phyloP scores from a whole-genome alignment of 2,888 invertebrate species.

The Sphaerophoria taeniata region DNA sequence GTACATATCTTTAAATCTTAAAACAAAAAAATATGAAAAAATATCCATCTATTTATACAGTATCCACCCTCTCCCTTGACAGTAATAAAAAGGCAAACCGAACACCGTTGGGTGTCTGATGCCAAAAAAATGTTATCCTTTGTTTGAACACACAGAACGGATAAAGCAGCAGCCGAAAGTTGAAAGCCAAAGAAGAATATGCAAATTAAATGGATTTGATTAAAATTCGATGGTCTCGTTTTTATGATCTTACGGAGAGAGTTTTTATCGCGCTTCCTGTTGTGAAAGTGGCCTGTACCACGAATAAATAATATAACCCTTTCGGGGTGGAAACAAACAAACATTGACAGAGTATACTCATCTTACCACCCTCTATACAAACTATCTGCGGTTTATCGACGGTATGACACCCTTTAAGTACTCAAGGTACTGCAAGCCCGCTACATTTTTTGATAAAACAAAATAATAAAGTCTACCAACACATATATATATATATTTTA shows the following conservation, averaged over 20 bases:
- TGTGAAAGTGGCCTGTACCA: conserved; percentile 72
- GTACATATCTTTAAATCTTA: conserved; percentile 52
- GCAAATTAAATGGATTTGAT: conserved; percentile 74
- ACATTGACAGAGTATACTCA: conserved; percentile 69
- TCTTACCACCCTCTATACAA: conserved; percentile 40
- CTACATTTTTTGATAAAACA: conserved; percentile 31
- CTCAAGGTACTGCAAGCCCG: conserved; percentile 31
- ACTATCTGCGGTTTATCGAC: conserved; percentile 72
- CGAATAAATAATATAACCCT: conserved; percentile 74
- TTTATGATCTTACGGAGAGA: conserved; percentile 68
- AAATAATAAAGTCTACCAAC: background rate
- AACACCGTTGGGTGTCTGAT: conserved; percentile 71
- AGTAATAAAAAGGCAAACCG: conserved; percentile 72
- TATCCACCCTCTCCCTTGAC: conserved; percentile 53
- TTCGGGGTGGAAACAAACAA: conserved; percentile 70
- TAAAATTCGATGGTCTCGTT: conserved; percentile 74
- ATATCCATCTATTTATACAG: background rate
- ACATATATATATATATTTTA: conserved; percentile 23
- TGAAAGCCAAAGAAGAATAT: conserved; percentile 3
- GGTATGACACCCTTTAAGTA: conserved; percentile 59
- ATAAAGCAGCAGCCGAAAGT: conserved; percentile 38
- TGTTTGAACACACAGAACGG: conserved; percentile 55
- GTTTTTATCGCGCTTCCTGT: conserved; percentile 74
- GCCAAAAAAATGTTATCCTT: conserved; percentile 71
- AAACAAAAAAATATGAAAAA: too few species aligned